Evolutionary conservation across 2,888 invertebrate genomes (phyloP).

Genomic region (Callyntrura guangdongensis): DNA sequence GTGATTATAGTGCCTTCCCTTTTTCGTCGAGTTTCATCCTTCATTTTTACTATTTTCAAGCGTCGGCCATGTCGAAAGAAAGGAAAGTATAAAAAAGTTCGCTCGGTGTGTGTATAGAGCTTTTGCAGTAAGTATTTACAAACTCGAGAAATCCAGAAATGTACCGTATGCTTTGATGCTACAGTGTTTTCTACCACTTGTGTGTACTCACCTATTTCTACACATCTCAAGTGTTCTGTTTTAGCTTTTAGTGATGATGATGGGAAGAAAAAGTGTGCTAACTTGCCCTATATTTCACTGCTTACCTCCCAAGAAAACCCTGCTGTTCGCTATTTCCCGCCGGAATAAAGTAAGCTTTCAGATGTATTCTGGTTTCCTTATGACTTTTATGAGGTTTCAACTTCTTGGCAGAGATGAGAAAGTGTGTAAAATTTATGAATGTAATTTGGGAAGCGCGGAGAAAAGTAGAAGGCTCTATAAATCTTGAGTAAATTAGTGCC

Average conservation of each 20-base stretch:
- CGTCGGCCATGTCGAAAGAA: not conserved
- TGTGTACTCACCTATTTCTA: not conserved
- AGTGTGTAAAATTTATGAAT: constrained; percentile 78
- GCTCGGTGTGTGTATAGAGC: not conserved
- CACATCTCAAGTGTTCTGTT: not conserved
- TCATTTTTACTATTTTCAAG: constrained; percentile 58
- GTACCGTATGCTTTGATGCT: not conserved
- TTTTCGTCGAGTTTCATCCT: constrained; percentile 14
- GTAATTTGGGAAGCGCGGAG: constrained; percentile 72
- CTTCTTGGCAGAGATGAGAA: constrained; percentile 77
- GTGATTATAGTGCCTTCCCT: not conserved
- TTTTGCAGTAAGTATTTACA: not conserved
- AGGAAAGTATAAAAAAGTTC: not conserved
- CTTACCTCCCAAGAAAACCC: constrained; percentile 8
- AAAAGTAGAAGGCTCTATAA: constrained; percentile 72
- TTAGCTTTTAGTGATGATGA: constrained; percentile 7
- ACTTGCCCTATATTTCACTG: constrained; percentile 4
- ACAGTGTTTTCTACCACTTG: not conserved
- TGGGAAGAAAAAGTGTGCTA: constrained; percentile 19
- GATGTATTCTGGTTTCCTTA: constrained; percentile 60
- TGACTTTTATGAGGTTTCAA: constrained; percentile 75
- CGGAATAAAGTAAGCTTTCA: constrained; percentile 64
- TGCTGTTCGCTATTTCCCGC: constrained; percentile 40
- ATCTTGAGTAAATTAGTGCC: constrained; percentile 77
- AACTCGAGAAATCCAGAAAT: constrained; percentile 2